phyloP scores from a whole-genome alignment of 2,888 invertebrate species.

The Oscheius sp. region DNA sequence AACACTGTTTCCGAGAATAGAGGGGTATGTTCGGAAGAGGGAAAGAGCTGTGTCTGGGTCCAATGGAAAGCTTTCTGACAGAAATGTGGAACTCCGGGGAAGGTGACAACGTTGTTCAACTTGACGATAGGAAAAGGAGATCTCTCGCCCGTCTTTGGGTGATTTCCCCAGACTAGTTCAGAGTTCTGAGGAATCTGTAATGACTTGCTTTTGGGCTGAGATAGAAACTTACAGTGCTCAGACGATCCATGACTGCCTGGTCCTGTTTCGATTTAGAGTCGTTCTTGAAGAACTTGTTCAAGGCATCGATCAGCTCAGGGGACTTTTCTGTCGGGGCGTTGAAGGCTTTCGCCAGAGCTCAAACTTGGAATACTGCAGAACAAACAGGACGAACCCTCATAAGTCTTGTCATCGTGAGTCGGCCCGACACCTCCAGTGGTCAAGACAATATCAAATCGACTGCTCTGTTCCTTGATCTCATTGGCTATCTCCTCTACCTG shows the following conservation, averaged over 20 bases:
- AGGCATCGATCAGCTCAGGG: conserved; percentile 74
- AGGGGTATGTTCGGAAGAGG: conserved; percentile 44
- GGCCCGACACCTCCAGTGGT: conserved; percentile 85
- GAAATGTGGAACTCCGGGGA: conserved; percentile 81
- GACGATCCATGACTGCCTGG: conserved; percentile 26
- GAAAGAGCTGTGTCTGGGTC: conserved; percentile 66
- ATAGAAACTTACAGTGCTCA: conserved; percentile 14
- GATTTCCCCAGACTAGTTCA: conserved; percentile 76
- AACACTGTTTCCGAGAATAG: conserved; percentile 70
- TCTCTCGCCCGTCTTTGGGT: conserved; percentile 73
- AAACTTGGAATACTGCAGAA: not conserved
- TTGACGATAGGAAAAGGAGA: conserved; percentile 76
- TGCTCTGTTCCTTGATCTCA: conserved; percentile 77
- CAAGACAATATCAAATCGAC: conserved; percentile 77
- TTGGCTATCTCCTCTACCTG: conserved; percentile 79
- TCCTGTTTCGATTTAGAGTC: conserved; percentile 42
- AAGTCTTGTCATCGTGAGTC: conserved; percentile 84
- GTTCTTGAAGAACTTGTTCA: conserved; percentile 68
- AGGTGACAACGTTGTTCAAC: conserved; percentile 79
- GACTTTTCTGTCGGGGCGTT: conserved; percentile 74
- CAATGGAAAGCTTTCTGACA: conserved; percentile 75
- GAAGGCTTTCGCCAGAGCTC: conserved; percentile 75
- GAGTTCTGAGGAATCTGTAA: conserved; percentile 75
- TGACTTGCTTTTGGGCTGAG: not conserved
- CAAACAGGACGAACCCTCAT: conserved; percentile 77